phyloP scores from a whole-genome alignment of 2,113 vertebrate species.

The Castor canadensis region DNA sequence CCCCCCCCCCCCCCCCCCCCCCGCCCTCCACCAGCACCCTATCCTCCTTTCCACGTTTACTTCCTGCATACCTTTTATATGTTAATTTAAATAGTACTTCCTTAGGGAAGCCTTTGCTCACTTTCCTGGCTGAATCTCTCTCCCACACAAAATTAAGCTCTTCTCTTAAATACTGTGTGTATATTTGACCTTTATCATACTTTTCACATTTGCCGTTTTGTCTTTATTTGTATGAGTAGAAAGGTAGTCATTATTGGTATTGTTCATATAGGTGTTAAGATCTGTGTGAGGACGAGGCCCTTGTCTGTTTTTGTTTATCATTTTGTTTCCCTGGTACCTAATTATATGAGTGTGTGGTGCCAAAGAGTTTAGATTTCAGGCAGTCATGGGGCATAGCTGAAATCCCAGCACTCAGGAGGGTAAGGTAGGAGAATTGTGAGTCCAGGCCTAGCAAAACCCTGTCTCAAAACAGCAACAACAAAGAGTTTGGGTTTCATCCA shows the following conservation, averaged over 20 bases:
- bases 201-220: not conserved
- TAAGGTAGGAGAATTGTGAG: not conserved
- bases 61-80: not conserved
- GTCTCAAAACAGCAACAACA: not conserved
- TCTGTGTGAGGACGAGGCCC: not conserved
- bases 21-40: not conserved
- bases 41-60: not conserved
- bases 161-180: not conserved
- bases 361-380: not conserved
- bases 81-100: not conserved
- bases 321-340: not conserved
- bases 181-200: not conserved
- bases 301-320: not conserved
- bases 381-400: not conserved
- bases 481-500: conserved; percentile 1
- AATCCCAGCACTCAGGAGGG: not conserved
- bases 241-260: not conserved
- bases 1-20: no score
- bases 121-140: not conserved
- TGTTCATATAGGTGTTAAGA: no score
- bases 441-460: not conserved
- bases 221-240: not conserved
- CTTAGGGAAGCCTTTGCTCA: not conserved
- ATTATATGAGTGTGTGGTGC: not conserved
- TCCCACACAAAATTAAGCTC: not conserved